Evolutionary conservation across 1,140 invertebrate species (phyloP).

Genomic region (Drosophila bipectinata): DNA sequence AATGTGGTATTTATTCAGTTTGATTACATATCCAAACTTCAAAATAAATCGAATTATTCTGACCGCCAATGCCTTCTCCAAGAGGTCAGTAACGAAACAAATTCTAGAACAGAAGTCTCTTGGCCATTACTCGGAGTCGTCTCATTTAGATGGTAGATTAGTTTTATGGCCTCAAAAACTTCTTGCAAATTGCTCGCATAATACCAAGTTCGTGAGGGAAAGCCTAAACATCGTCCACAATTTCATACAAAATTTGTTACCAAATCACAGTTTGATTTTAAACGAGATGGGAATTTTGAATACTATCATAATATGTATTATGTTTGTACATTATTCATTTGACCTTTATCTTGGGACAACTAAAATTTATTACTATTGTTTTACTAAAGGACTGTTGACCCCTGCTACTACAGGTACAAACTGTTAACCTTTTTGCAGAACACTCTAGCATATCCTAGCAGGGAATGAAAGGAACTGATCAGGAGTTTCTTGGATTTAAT

Average conservation of each 20-base stretch:
- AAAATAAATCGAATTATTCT: neutral
- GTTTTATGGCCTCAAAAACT: slow-evolving; percentile 69
- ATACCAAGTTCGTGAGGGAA: slow-evolving; percentile 65
- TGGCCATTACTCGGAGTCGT: slow-evolving; percentile 54
- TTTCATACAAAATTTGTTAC: neutral
- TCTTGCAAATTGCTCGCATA: slow-evolving; percentile 76
- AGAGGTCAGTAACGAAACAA: slow-evolving; percentile 8
- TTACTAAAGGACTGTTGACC: too few species aligned
- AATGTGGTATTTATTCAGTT: too few species aligned
- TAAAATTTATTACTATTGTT: too few species aligned
- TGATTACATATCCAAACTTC: slow-evolving; percentile 12
- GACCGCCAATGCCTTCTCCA: neutral
- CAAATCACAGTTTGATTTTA: neutral
- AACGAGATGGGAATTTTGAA: neutral
- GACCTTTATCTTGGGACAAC: too few species aligned
- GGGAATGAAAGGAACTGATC: too few species aligned
- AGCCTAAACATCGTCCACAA: neutral
- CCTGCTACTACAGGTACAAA: too few species aligned
- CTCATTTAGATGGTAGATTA: slow-evolving; percentile 79
- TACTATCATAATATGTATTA: neutral
- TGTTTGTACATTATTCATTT: too few species aligned
- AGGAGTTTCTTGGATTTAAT: too few species aligned
- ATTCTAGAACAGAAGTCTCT: slow-evolving; percentile 53
- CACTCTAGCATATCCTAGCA: too few species aligned
- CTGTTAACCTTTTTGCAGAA: too few species aligned